Percentiles rank a stretch among this genome's conserved stretches.
phyloP scores from a whole-genome alignment of 2,797 vertebrate genomes.

The Pangasius djambal region DNA sequence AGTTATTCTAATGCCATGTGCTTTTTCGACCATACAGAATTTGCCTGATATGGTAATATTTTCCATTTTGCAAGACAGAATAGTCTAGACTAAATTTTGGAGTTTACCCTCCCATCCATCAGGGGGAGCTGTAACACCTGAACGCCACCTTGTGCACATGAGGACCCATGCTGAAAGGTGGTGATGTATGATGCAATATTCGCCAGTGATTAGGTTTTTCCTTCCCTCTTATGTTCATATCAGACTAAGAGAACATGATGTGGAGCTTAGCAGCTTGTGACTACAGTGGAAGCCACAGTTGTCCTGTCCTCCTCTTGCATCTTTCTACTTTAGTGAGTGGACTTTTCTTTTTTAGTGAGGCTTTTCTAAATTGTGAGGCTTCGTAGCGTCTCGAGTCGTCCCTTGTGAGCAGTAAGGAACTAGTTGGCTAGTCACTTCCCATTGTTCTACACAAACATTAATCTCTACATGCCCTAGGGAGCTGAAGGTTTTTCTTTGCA shows the following conservation, averaged over 20 bases:
- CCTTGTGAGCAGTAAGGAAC: slow-evolving; percentile 68
- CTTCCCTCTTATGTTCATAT: neutral
- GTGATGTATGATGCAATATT: neutral
- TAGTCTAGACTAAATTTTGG: neutral
- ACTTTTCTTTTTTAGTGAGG: neutral
- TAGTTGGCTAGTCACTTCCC: slow-evolving; percentile 21
- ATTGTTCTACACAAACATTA: slow-evolving; percentile 22
- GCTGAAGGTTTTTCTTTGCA: neutral
- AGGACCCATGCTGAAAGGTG: neutral
- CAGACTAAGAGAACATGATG: neutral
- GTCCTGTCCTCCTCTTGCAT: neutral
- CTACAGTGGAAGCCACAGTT: neutral
- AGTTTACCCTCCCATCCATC: neutral
- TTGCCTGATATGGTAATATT: no score
- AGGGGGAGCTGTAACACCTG: neutral
- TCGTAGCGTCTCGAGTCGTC: neutral
- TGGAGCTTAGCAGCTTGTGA: neutral
- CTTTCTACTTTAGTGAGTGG: neutral
- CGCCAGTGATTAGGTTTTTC: neutral
- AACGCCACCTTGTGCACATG: neutral
- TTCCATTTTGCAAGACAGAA: neutral
- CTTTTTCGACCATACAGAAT: neutral
- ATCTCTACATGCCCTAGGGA: slow-evolving; percentile 12
- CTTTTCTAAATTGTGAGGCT: neutral
- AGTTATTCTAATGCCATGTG: neutral